A percentile compares a stretch with the other conserved stretches of the same genome.
Conservation (phyloP, 2,888 invertebrate genomes). For the Limnephilus rhombicus region DNA sequence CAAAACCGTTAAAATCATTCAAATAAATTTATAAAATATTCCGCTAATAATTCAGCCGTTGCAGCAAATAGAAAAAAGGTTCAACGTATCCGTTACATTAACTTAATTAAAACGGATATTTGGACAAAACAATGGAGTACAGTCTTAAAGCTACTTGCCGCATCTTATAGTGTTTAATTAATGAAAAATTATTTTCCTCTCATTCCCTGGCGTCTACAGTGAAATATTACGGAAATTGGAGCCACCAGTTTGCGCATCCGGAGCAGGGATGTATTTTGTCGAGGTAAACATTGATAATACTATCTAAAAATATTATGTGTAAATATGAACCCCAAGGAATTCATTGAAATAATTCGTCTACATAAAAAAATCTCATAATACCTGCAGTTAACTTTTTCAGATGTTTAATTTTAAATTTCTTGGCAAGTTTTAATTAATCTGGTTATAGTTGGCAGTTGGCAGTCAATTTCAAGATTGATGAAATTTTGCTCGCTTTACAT, state of each 20-base stretch:
- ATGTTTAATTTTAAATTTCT: no score
- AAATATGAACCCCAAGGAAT: background rate
- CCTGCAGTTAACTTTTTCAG: no score
- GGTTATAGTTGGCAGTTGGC: no score
- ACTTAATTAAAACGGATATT: constrained; percentile 5
- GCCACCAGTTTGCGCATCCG: background rate
- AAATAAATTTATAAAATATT: background rate
- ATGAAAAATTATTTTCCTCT: constrained; percentile 51
- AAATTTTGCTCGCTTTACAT: no score
- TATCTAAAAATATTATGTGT: background rate
- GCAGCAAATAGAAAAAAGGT: background rate
- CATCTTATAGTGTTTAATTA: constrained; percentile 50
- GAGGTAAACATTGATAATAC: background rate
- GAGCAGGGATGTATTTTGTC: background rate
- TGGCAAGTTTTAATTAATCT: no score
- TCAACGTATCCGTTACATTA: background rate
- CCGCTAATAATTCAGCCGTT: background rate
- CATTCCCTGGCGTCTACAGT: background rate
- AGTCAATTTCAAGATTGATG: no score
- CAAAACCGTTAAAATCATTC: background rate
- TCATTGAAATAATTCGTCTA: no score
- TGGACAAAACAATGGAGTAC: constrained; percentile 12
- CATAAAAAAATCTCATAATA: no score
- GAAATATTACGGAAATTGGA: constrained; percentile 45
- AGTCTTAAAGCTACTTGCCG: background rate